Conservation (phyloP, 2,797 vertebrate species). For the Myotis pilosus region DNA sequence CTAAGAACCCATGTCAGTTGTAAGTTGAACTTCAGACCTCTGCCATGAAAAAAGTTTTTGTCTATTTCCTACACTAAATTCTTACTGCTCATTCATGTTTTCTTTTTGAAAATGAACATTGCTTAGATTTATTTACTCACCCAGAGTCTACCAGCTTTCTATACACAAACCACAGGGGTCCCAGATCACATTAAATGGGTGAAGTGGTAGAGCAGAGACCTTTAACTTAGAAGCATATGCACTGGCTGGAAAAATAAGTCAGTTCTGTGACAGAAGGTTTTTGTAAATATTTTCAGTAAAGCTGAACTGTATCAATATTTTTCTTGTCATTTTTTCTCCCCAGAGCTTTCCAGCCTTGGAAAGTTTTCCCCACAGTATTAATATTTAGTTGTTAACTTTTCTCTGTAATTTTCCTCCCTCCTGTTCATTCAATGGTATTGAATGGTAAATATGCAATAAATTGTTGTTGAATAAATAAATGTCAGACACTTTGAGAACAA, state of each 20-base stretch:
- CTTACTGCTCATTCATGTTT: constrained; percentile 9
- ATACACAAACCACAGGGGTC: not conserved
- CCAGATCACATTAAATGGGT: not conserved
- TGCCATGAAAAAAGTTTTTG: not conserved
- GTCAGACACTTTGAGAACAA: not conserved
- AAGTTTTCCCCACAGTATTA: not conserved
- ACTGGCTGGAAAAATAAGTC: not conserved
- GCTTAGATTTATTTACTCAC: not conserved
- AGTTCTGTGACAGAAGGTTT: not conserved
- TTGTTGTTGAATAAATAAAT: not conserved
- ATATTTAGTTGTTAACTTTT: constrained; percentile 15
- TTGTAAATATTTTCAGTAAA: constrained; percentile 7
- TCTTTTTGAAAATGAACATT: constrained; percentile 52
- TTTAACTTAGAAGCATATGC: not conserved
- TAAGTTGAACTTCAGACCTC: not conserved
- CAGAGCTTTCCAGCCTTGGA: not conserved
- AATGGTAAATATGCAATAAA: not conserved
- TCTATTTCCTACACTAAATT: not conserved
- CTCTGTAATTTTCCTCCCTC: not conserved
- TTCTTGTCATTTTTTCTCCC: not conserved
- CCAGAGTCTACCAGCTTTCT: not conserved
- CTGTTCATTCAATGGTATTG: not conserved
- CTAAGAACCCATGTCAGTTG: not conserved
- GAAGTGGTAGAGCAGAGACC: not conserved
- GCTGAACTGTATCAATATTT: not conserved